A percentile compares a stretch with the other conserved stretches of the same genome.
Conservation (phyloP, 2,888 invertebrate genomes). For the Linnaemya vulpina region DNA sequence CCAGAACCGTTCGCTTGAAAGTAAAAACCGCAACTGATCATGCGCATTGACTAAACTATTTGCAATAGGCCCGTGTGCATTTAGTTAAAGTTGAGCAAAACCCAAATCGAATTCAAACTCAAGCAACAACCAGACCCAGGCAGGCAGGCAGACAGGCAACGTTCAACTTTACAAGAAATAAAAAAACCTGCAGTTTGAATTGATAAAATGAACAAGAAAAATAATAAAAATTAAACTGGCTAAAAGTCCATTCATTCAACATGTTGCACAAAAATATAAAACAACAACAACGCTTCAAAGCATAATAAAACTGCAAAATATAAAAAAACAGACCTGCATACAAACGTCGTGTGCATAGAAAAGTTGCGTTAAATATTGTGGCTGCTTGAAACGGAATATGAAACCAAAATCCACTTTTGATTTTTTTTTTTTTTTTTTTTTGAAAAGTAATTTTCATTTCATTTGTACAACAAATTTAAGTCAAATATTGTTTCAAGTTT, state of each 20-base stretch:
- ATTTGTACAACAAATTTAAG: conserved; percentile 30
- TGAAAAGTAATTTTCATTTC: conserved; percentile 31
- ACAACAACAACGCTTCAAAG: neutral
- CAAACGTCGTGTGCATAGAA: conserved; percentile 43
- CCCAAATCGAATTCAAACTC: conserved; percentile 45
- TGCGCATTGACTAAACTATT: conserved; percentile 66
- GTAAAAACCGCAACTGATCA: conserved; percentile 83
- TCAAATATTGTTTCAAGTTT: conserved; percentile 23
- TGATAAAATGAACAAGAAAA: conserved; percentile 44
- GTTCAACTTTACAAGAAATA: conserved; percentile 52
- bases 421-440: conserved; percentile 1
- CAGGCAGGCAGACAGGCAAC: conserved; percentile 43
- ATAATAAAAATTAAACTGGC: conserved; percentile 57
- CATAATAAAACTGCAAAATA: conserved; percentile 5
- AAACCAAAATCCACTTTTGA: conserved; percentile 55
- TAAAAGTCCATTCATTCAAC: conserved; percentile 71
- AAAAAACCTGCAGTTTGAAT: conserved; percentile 48
- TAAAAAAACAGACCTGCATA: conserved; percentile 33
- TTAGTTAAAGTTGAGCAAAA: conserved; percentile 58
- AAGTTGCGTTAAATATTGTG: conserved; percentile 66
- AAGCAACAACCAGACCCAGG: conserved; percentile 35
- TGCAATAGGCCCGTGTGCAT: conserved; percentile 65
- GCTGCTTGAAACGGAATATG: conserved; percentile 39
- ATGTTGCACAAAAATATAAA: conserved; percentile 64
- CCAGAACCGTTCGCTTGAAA: conserved; percentile 81